Conservation (phyloP, 2,888 invertebrate species). For the Tricholauxania praeusta region DNA sequence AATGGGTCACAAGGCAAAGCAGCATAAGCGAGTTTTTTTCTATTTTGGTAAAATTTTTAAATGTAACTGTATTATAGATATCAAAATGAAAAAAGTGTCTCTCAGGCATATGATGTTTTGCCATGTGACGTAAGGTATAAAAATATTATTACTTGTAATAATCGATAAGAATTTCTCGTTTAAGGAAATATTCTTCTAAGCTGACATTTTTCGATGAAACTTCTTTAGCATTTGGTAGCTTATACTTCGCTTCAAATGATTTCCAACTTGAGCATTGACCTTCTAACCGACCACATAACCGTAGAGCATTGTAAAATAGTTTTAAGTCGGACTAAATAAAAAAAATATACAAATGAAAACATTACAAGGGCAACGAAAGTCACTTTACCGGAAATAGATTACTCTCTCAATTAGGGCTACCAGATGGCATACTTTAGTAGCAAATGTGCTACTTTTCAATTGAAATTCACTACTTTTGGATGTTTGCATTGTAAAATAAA, state of each 20-base stretch:
- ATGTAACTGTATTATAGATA: too few species aligned
- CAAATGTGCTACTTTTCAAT: too few species aligned
- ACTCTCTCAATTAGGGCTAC: too few species aligned
- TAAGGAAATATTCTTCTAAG: slow-evolving; percentile 65
- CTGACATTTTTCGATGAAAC: slow-evolving; percentile 58
- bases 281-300: slow-evolving; percentile 63
- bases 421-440: too few species aligned
- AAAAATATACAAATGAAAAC: background rate
- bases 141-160: slow-evolving; percentile 61
- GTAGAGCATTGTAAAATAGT: slow-evolving; percentile 60
- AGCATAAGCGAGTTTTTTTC: background rate
- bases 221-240: slow-evolving; percentile 60
- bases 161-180: slow-evolving; percentile 63
- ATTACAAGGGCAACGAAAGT: too few species aligned
- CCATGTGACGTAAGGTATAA: background rate
- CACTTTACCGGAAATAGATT: too few species aligned
- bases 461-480: too few species aligned
- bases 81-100: background rate
- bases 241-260: slow-evolving; percentile 60
- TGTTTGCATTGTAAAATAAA: too few species aligned
- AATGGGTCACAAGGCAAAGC: background rate
- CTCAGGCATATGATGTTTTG: background rate
- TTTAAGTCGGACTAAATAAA: slow-evolving; percentile 60
- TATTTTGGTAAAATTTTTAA: too few species aligned
- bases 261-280: slow-evolving; percentile 53